phyloP scores from a whole-genome alignment of 2,888 invertebrate genomes.

The Agrochola lychnidis region DNA sequence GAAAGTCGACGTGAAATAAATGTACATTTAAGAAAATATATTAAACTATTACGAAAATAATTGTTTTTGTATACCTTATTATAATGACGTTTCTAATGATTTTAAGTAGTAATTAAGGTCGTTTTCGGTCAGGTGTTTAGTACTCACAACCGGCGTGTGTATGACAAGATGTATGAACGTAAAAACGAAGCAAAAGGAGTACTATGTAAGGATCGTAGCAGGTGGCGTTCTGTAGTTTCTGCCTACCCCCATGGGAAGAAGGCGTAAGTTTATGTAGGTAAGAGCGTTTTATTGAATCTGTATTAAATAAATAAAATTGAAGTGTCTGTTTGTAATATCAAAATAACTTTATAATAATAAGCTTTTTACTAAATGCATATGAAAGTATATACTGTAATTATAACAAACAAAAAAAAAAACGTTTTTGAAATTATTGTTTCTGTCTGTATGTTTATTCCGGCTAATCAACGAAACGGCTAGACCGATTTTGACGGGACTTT shows the following conservation, averaged over 20 bases:
- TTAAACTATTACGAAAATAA: conserved; percentile 12
- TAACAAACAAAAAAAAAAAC: too few species aligned
- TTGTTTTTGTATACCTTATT: not conserved
- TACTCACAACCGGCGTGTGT: not conserved
- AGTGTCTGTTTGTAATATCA: too few species aligned
- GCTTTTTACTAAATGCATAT: too few species aligned
- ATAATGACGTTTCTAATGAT: not conserved
- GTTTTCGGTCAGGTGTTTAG: not conserved
- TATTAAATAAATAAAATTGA: too few species aligned
- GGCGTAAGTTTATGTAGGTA: not conserved
- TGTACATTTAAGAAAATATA: not conserved
- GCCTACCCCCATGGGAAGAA: not conserved
- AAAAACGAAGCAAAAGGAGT: not conserved
- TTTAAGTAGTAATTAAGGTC: not conserved
- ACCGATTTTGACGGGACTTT: too few species aligned
- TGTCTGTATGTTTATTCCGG: too few species aligned
- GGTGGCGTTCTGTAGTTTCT: not conserved
- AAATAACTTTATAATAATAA: too few species aligned
- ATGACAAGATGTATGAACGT: not conserved
- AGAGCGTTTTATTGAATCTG: not conserved
- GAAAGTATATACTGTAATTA: too few species aligned
- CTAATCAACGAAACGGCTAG: too few species aligned
- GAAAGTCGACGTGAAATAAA: conserved; percentile 60
- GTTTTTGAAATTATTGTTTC: too few species aligned
- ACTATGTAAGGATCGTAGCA: not conserved